A percentile compares a stretch with the other conserved stretches of the same genome.
Evolutionary conservation across 2,888 invertebrate species (phyloP).

Genomic region (Iphiclides podalirius): DNA sequence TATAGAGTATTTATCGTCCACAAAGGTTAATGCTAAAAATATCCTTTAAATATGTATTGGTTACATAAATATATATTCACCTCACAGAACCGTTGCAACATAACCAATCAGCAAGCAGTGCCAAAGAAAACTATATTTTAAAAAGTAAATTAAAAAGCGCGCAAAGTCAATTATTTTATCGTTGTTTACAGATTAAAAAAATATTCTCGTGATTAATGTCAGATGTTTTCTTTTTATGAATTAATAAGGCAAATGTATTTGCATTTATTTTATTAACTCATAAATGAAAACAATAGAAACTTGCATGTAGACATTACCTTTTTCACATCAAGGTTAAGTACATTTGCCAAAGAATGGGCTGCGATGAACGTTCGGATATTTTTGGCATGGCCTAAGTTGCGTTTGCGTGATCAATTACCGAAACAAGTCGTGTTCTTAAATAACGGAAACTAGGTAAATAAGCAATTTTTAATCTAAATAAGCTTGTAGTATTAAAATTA

Average conservation of each 20-base stretch:
- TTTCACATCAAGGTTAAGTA: not conserved
- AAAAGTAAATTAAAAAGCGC: not conserved
- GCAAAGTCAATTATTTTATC: not conserved
- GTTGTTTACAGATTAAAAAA: not conserved
- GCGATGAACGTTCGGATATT: constrained; percentile 15
- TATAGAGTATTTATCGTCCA: constrained; percentile 12
- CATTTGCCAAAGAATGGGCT: constrained; percentile 3
- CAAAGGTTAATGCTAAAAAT: constrained; percentile 13
- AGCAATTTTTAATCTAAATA: constrained; percentile 11
- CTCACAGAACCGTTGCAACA: not conserved
- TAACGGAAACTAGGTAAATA: not conserved
- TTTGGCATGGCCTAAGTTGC: constrained; percentile 17
- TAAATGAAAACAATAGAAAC: not conserved
- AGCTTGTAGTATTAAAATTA: constrained; percentile 14
- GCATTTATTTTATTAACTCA: no score
- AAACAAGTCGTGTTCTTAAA: constrained; percentile 11
- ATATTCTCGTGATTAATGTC: no score
- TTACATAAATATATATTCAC: not conserved
- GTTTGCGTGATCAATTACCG: constrained; percentile 14
- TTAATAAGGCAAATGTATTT: not conserved
- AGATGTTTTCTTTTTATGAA: no score
- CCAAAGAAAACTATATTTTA: not conserved
- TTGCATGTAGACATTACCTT: not conserved
- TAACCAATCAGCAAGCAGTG: not conserved
- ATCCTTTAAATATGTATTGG: not conserved